Evolutionary conservation across 1,140 invertebrate species (phyloP).

Genomic region (Tetraneura akinire): DNA sequence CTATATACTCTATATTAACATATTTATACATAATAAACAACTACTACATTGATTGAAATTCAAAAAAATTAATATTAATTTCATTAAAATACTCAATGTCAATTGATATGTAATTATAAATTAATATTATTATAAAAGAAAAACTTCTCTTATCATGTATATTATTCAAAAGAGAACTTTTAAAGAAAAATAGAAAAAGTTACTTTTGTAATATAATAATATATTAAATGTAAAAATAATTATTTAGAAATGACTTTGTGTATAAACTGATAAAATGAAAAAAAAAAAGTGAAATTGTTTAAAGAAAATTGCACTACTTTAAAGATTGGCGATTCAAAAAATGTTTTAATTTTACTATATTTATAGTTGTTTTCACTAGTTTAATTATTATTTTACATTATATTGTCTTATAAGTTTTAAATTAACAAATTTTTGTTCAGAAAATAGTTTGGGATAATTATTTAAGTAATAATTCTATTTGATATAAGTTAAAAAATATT

Average conservation of each 20-base stretch:
- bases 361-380: neutral
- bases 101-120: neutral
- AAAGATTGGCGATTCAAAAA: neutral
- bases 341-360: neutral
- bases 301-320: neutral
- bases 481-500: neutral
- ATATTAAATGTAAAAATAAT: no score
- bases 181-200: neutral
- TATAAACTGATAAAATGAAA: no score
- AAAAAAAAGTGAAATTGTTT: neutral
- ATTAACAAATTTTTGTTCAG: neutral
- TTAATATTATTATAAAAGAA: neutral
- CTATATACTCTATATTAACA: neutral
- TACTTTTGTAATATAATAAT: neutral
- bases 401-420: neutral
- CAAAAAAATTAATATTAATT: neutral
- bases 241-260: no score
- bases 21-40: neutral
- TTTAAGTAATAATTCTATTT: constrained; percentile 1
- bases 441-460: neutral
- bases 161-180: neutral
- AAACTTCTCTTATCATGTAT: neutral
- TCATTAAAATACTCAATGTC: neutral
- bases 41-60: neutral
- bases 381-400: neutral